These are phyloP conservation scores for Scaptomyza reducta DNA, from an alignment of 2,888 invertebrate genomes.

Conservation along the genomic window DNA sequence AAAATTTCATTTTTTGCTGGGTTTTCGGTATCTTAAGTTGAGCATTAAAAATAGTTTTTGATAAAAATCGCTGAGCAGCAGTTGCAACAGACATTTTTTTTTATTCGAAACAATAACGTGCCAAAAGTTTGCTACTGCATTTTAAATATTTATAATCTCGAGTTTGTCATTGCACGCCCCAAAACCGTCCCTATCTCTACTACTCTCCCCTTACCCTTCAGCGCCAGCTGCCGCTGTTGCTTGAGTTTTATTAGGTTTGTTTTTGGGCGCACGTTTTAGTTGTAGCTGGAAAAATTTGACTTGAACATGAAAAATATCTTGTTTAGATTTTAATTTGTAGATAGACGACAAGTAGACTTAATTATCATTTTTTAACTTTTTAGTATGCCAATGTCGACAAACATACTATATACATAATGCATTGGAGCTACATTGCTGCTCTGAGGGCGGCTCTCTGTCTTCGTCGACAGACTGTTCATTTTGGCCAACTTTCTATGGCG, in stretches of 20 bases:
- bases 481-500: conserved; percentile 72
- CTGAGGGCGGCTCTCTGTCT: conserved; percentile 62
- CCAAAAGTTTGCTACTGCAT: conserved; percentile 83
- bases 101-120: conserved; percentile 79
- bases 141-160: conserved; percentile 79
- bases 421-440: conserved; percentile 40
- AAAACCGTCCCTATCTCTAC: conserved; percentile 1
- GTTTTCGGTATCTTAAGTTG: conserved; percentile 51
- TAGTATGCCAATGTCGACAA: conserved; percentile 39
- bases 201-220: background rate
- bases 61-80: conserved; percentile 70
- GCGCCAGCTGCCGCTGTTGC: background rate
- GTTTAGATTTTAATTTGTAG: conserved; percentile 83
- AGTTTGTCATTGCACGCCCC: conserved; percentile 49
- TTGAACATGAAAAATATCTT: conserved; percentile 82
- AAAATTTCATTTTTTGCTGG: conserved; percentile 41
- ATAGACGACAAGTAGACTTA: conserved; percentile 82
- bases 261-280: conserved; percentile 82
- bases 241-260: conserved; percentile 50
- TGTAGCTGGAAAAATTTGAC: conserved; percentile 72
- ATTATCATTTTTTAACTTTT: conserved; percentile 76
- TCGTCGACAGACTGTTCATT: conserved; percentile 39
- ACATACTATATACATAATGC: conserved; percentile 64
- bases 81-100: conserved; percentile 37
- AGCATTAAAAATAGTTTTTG: conserved; percentile 67